These are phyloP conservation scores for Uria lomvia DNA, from an alignment of 2,113 vertebrate species.

Conservation along the genomic window DNA sequence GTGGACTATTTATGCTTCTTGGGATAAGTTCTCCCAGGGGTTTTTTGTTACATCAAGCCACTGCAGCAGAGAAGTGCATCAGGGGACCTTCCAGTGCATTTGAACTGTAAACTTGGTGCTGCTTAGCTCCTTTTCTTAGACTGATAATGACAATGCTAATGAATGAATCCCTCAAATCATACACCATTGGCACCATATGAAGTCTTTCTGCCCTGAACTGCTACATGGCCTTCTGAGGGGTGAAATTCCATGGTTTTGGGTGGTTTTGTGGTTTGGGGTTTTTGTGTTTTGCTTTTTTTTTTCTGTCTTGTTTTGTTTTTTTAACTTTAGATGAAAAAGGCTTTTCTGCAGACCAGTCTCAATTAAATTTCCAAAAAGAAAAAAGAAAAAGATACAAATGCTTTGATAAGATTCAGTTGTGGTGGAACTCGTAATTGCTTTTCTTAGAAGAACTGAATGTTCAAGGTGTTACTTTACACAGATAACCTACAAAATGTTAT, in stretches of 20 bases:
- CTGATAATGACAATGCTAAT: background rate
- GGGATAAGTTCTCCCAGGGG: background rate
- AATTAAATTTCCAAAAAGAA: background rate
- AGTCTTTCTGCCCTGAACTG: background rate
- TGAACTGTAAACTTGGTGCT: background rate
- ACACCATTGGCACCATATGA: background rate
- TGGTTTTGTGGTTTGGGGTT: too few relatives aligned
- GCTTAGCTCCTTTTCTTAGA: background rate
- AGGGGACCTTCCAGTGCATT: background rate
- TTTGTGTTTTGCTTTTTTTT: background rate
- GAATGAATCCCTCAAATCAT: background rate
- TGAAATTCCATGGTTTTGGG: background rate
- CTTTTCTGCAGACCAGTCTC: background rate
- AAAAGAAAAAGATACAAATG: background rate
- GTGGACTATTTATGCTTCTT: background rate
- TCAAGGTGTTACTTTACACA: background rate
- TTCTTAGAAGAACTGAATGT: background rate
- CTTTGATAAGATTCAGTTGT: background rate
- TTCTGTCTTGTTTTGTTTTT: background rate
- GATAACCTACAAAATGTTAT: background rate
- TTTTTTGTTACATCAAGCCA: background rate
- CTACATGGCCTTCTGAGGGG: background rate
- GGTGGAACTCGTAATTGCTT: background rate
- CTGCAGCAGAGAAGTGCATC: background rate
- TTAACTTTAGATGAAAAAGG: background rate